Evolutionary conservation across 1,140 invertebrate species (phyloP), one percentile per base, ranked within the genome.

Genomic region (Eueides isabella): DNA sequence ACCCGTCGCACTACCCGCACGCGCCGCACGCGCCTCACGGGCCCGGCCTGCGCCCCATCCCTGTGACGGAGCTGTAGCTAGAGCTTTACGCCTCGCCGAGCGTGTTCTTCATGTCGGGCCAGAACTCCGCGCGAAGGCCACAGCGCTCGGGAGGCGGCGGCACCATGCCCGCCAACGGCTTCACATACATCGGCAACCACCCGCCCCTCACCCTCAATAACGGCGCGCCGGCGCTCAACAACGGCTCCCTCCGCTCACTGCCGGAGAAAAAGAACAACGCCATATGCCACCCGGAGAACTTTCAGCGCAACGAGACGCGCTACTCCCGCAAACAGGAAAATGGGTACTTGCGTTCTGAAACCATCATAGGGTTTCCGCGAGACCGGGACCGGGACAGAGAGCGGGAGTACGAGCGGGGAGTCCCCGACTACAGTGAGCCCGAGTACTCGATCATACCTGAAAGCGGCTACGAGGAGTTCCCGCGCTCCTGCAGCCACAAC

Each of bases 41-140:
- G 81, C 94, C 89, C 83, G 94, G 95, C 87, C 92, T 95, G 19
- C 94, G 97, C 86, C 96, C 96, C 5, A 97, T 97, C 82, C 97
- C 97, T 55, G 97, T 98, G 76, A 98, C 97, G 93, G 97, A 98
- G 92, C 97, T 98, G 96, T 98, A 97, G 97, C 97, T 97, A 97
- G 96, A 97, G 95, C 96, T 97, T 94, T 96, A 96, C 95, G 95
- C 96, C 93, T 95, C 96, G 86, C 96, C 96, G 94, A 96, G 95
- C 93, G 95, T 95, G 72, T 95, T 95, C 89, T 95, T 94, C 92
- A 93, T 95, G 92, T 94, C 95, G 75, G 93, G 90, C 80, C 89
- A 93, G 84, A 94, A 94, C 84, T 93, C 93, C 76, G 87, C 87
- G 76, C 92, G 94, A 88, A 91, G 94, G 91, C 92, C 93, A 85